Conservation (phyloP, 2,888 invertebrate species). For the Sipha maydis region DNA sequence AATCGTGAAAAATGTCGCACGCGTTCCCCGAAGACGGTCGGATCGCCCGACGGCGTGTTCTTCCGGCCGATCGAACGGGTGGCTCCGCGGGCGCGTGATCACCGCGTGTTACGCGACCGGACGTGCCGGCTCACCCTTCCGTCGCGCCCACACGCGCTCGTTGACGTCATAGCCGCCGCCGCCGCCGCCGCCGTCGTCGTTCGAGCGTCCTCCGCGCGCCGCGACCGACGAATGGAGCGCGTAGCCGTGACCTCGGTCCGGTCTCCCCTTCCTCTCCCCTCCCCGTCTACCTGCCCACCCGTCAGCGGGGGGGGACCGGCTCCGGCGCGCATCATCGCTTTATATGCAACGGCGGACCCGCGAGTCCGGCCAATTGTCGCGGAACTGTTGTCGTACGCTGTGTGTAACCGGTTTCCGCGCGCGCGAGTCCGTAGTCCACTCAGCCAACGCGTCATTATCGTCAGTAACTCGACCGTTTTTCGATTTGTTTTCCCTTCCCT, state of each 20-base stretch:
- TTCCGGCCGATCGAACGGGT: neutral
- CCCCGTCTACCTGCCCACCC: too few relatives aligned
- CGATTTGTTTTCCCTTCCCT: too few relatives aligned
- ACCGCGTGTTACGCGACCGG: neutral
- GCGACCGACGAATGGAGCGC: neutral
- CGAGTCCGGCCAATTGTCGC: conserved; percentile 55
- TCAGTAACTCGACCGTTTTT: too few relatives aligned
- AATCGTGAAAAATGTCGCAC: too few relatives aligned
- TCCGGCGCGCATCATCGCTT: conserved; percentile 47
- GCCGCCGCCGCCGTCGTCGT: too few relatives aligned
- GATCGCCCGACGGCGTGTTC: too few relatives aligned
- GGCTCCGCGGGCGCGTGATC: neutral
- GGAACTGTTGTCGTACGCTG: conserved; percentile 44
- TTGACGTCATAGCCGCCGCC: conserved; percentile 8
- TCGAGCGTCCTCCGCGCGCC: neutral
- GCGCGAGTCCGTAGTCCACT: neutral
- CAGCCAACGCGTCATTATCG: too few relatives aligned
- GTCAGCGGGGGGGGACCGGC: neutral
- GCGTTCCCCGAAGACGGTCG: too few relatives aligned
- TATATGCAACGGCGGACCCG: conserved; percentile 51
- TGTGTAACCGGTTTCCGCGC: conserved; percentile 26
- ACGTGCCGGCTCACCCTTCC: neutral
- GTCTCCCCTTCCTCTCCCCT: neutral
- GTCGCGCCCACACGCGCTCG: conserved; percentile 1
- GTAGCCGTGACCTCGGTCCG: conserved; percentile 55